Evolutionary conservation across 1,140 invertebrate genomes (phyloP).

Genomic region (Nylanderia fulva): DNA sequence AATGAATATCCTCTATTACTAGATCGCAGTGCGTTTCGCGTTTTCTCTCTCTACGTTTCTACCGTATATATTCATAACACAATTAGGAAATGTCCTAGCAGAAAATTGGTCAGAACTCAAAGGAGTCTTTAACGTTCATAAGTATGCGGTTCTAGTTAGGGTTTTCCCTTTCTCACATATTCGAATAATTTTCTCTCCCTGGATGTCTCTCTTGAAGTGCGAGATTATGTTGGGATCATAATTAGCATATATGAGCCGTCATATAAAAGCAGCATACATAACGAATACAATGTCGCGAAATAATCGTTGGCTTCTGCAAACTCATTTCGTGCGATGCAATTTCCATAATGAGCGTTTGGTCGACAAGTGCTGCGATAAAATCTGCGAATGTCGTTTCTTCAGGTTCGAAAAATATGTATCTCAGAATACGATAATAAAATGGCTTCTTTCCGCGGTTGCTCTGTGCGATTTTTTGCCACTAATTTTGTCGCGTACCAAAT

Average conservation of each 20-base stretch:
- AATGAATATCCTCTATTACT: neutral
- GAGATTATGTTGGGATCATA: slow-evolving; percentile 51
- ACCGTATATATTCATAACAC: slow-evolving; percentile 1
- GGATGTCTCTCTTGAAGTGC: slow-evolving; percentile 12
- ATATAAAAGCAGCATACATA: slow-evolving; percentile 42
- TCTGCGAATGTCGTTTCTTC: slow-evolving; percentile 50
- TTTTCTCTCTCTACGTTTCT: slow-evolving; percentile 23
- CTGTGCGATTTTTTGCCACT: neutral
- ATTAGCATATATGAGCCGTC: slow-evolving; percentile 45
- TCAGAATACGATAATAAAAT: slow-evolving; percentile 10
- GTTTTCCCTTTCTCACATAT: neutral
- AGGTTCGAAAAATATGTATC: slow-evolving; percentile 41
- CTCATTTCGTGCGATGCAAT: slow-evolving; percentile 49
- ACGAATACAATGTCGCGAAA: slow-evolving; percentile 18
- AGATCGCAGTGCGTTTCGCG: neutral
- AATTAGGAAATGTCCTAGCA: slow-evolving; percentile 56
- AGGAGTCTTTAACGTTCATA: slow-evolving; percentile 64
- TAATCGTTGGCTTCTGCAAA: slow-evolving; percentile 33
- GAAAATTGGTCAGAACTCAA: slow-evolving; percentile 41
- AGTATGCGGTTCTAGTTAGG: slow-evolving; percentile 24
- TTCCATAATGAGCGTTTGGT: slow-evolving; percentile 29
- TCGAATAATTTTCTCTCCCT: slow-evolving; percentile 34
- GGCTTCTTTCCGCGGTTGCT: neutral
- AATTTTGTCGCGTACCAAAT: slow-evolving; percentile 46
- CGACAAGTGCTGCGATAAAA: slow-evolving; percentile 27